Percentiles rank a stretch among this genome's conserved stretches.
Evolutionary conservation across 2,797 vertebrate genomes (phyloP).

Genomic region (Phoxinus dragarum): DNA sequence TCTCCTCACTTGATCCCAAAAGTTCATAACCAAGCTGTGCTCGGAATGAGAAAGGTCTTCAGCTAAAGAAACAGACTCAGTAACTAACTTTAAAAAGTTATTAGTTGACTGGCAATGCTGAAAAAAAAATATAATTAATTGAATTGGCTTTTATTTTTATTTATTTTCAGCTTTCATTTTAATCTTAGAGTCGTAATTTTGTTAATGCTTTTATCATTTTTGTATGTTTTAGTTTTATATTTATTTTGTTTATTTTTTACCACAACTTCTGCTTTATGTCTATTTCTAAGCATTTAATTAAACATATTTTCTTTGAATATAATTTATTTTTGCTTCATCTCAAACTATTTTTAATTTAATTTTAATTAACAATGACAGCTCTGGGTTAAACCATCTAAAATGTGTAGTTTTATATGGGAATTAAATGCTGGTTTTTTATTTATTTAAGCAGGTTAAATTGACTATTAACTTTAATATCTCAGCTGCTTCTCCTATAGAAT

Average conservation of each 20-base stretch:
- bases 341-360: background rate
- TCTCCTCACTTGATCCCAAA: background rate
- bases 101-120: background rate
- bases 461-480: background rate
- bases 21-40: conserved; percentile 7
- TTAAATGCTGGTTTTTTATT: background rate
- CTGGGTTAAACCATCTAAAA: background rate
- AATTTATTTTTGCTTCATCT: background rate
- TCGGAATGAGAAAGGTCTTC: conserved; percentile 12
- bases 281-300: background rate
- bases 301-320: background rate
- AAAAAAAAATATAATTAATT: background rate
- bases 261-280: background rate
- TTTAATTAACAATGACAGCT: background rate
- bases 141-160: background rate
- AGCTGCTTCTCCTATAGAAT: background rate
- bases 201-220: background rate
- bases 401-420: background rate
- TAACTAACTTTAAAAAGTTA: background rate
- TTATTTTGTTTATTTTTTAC: background rate
- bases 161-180: background rate
- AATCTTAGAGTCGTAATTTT: background rate
- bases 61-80: background rate
- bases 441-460: background rate
- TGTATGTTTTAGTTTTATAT: background rate